These are phyloP conservation scores for Homalodisca vitripennis DNA, from an alignment of 1,140 invertebrate genomes.

Conservation along the genomic window DNA sequence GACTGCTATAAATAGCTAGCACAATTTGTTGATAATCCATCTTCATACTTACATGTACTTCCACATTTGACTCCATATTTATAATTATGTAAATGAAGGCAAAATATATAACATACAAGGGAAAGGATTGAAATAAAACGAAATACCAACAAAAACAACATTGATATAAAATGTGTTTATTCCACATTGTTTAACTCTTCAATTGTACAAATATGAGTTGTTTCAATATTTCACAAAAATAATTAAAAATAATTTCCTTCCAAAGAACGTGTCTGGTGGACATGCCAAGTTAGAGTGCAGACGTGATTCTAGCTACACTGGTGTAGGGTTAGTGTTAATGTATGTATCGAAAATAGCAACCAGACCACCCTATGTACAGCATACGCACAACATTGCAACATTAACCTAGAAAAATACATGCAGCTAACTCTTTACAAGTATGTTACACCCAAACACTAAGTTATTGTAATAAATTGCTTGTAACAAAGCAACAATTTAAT, in stretches of 20 bases:
- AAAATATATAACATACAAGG: too few species aligned
- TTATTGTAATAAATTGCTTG: neutral
- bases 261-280: neutral
- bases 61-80: too few species aligned
- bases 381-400: neutral
- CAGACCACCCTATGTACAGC: neutral
- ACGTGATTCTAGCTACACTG: neutral
- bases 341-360: slow-evolving; percentile 8
- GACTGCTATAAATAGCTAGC: too few species aligned
- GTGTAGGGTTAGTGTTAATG: neutral
- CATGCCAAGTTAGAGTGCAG: neutral
- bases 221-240: slow-evolving; percentile 26
- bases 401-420: slow-evolving; percentile 4
- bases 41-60: too few species aligned
- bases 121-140: neutral
- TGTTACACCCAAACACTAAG: neutral
- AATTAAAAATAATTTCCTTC: slow-evolving; percentile 26
- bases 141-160: neutral
- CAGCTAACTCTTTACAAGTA: slow-evolving; percentile 13
- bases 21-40: too few species aligned
- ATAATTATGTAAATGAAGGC: too few species aligned
- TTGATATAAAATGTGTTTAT: slow-evolving; percentile 28
- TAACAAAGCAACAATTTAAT: slow-evolving; percentile 10
- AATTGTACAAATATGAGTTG: slow-evolving; percentile 29
- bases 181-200: slow-evolving; percentile 25